Base-by-base conservation (phyloP, 2,888 invertebrate species). In the Chalcis sispes region DNA sequence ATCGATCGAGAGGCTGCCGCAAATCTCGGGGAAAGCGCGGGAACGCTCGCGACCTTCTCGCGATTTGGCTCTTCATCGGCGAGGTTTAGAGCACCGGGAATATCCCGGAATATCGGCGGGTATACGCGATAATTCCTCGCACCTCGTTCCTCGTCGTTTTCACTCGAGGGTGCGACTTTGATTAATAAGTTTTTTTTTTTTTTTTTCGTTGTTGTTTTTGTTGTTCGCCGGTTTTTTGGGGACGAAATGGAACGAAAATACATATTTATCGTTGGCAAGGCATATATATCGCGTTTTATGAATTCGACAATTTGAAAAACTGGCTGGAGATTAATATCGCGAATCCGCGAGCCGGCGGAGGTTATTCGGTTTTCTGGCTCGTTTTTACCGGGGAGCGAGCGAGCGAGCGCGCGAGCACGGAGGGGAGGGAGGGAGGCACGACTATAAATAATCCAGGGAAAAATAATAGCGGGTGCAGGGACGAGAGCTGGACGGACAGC, bases 281-380 rank as follows among this genome's bases (percentile, higher is more conserved):
- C 20, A n/a, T 32, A 13, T n/a, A 23, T 25, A 25, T 54, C 18
- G 36, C 15, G 27, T 27, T 23, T 23, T 13, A 42, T 62, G 46
- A 62, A 62, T 46, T 27, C 27, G 46, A 62, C 61, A 46, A 62
- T 62, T 42, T 23, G 61, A 62, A 62, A 62, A n/a, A 13, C n/a
- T 8, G 7, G 13, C 13, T 42, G n/a, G 56, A 46, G 61, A 67
- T 67, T 46, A 48, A 32, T 59, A 69, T 48, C 54, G 62, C 40
- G 18, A 1, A n/a, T 15, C 15, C 27, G 5, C 36, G 36, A 29
- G n/a, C 32, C 61, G 42, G n/a, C 23, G 20, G n/a, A 2, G 59
- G 8, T 20, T n/a, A n/a, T 15, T 10, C 40, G 59, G 32, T 59
- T 40, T 59, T 59, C 20, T 32, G 36, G 20, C 40, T 18, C 10